Base-by-base conservation (phyloP, 2,113 vertebrate species). In the Sarotherodon lohbergeri region DNA sequence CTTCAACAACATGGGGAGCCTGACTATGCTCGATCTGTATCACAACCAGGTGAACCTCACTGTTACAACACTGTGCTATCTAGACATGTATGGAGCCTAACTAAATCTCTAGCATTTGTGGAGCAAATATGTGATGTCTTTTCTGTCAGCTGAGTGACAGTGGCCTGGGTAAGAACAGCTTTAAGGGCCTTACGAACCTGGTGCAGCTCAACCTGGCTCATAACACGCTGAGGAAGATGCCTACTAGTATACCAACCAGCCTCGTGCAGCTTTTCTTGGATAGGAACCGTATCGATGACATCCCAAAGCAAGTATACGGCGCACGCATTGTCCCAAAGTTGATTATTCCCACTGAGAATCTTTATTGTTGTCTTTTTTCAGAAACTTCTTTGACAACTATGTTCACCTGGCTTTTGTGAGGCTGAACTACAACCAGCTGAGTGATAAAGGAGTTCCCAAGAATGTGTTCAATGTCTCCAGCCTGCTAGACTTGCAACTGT, bases 141-240 rank as follows among this genome's bases (percentile, higher is more conserved):
- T 10, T 68, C 57, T 90, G 55, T 78, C 83, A 96, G 95, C 80
- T 96, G 34, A 97, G 97, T 1, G 98, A 99, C 2, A 96, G 92
- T 0, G 97, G 96, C 91, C 95, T 99, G 92, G 97, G 97, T 87
- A 96, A 96, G 9, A 98, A 98, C 93, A 97, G 96, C 39, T 99
- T 99, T 90, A 98, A 97, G 88, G 98, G 98, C 92, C 97, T 99
- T 85, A 98, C 96, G 88, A 97, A 93, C 92, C 97, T 99, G 88
- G 96, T 99, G 95, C 99, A 99, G 93, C 98, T 99, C 87, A 99
- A 99, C 86, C 93, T 99, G 71, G 98, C 98, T 17, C 97, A 98
- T 94, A 99, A 99, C 84, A 95, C 93, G 88, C 95, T 99, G 86
- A 96, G 94, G 76, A 99, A 97, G 95, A 99, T 99, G 98, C 99